Conservation (phyloP, 2,888 invertebrate genomes). For the Archips xylosteana region DNA sequence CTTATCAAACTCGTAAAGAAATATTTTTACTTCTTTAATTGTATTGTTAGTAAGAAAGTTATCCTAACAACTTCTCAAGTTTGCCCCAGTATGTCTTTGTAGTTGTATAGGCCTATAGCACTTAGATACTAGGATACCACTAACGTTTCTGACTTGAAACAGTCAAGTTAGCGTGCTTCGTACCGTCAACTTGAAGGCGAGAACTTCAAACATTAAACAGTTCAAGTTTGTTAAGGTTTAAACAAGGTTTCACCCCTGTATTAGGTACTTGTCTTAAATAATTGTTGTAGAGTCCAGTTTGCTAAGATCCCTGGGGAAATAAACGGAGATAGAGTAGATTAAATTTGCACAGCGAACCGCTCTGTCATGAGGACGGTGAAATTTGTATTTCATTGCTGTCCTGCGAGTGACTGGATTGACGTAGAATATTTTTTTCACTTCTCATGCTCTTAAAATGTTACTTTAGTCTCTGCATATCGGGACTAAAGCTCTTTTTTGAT, state of each 20-base stretch:
- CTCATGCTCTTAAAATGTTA: too few species aligned
- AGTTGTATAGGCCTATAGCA: constrained; percentile 8
- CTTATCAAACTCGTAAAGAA: too few species aligned
- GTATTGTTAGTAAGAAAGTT: neutral
- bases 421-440: constrained; percentile 6
- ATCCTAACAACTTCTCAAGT: neutral
- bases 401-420: neutral
- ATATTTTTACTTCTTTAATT: neutral
- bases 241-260: constrained; percentile 61
- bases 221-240: constrained; percentile 68
- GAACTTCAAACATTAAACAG: constrained; percentile 68
- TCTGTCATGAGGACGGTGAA: constrained; percentile 57
- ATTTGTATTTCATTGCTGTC: constrained; percentile 50
- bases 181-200: constrained; percentile 55
- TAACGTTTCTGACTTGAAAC: constrained; percentile 40
- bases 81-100: neutral
- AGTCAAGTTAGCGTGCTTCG: constrained; percentile 56
- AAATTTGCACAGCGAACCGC: constrained; percentile 59
- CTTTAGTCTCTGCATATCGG: too few species aligned
- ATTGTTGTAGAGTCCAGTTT: constrained; percentile 65
- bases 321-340: constrained; percentile 62
- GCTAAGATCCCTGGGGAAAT: constrained; percentile 67
- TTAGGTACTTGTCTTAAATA: constrained; percentile 64
- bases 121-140: constrained; percentile 22
- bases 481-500: too few species aligned